Evolutionary conservation across 53 echinoderm and acorn worm genomes (phyloP).

Genomic region (Hippasteria phrygiana): DNA sequence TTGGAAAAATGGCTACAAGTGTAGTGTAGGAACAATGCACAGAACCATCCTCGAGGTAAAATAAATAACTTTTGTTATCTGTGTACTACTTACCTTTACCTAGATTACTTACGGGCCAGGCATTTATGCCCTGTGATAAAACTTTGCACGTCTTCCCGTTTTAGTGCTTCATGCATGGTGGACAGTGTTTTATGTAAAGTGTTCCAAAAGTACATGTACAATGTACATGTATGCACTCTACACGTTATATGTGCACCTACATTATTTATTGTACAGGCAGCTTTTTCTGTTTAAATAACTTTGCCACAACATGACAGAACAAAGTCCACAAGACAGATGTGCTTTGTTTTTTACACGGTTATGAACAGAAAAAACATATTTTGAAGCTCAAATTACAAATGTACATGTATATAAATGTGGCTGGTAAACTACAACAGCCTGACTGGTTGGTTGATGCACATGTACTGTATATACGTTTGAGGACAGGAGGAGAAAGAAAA

Average conservation of each 20-base stretch:
- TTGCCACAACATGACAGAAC: background rate
- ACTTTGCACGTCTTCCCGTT: no score
- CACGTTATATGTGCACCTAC: background rate
- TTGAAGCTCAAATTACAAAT: background rate
- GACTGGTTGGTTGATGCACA: no score
- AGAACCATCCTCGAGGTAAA: background rate
- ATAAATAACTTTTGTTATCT: background rate
- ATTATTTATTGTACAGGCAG: no score
- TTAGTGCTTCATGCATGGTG: no score
- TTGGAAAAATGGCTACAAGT: background rate
- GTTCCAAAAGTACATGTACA: no score
- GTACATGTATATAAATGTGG: background rate
- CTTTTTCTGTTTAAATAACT: no score
- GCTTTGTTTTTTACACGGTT: background rate
- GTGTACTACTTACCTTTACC: background rate
- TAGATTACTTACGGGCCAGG: no score
- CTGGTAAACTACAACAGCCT: no score
- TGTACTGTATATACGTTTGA: no score
- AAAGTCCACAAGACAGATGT: background rate
- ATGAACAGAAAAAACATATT: background rate
- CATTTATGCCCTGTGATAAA: no score
- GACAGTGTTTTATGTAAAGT: no score
- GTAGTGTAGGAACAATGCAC: background rate
- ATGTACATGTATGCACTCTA: background rate
- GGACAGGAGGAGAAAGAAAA: no score